Evolutionary conservation across 2,113 vertebrate species (phyloP).

Genomic region (Notechis scutatus): DNA sequence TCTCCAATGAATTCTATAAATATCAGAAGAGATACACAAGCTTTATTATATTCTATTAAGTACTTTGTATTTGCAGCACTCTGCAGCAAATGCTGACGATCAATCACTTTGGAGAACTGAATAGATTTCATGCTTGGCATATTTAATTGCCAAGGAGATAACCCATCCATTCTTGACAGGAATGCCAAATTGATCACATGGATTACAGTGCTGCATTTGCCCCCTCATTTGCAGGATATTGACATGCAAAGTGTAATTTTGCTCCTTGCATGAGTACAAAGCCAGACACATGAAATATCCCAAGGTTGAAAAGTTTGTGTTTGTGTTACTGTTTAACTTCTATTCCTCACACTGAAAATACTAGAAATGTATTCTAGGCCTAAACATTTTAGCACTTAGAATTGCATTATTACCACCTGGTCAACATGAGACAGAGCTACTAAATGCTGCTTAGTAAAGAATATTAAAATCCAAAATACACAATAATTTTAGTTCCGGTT

Average conservation of each 20-base stretch:
- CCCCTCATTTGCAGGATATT: neutral
- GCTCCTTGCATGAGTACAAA: neutral
- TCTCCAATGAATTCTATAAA: neutral
- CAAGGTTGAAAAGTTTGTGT: neutral
- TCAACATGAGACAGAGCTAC: neutral
- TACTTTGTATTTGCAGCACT: neutral
- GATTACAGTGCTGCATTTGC: neutral
- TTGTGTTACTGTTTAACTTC: neutral
- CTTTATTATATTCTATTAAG: neutral
- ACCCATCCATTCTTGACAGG: neutral
- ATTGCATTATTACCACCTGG: neutral
- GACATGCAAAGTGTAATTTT: neutral
- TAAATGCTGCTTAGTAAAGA: neutral
- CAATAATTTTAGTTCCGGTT: neutral
- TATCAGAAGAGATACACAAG: neutral
- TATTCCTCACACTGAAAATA: too few species aligned
- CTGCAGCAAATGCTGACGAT: neutral
- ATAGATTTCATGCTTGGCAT: neutral
- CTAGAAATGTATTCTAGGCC: neutral
- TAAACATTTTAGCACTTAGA: neutral
- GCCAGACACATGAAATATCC: neutral
- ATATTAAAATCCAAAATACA: neutral
- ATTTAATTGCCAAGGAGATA: neutral
- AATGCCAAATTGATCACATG: neutral
- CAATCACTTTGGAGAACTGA: neutral